These are phyloP conservation scores for Drosophila anomelani DNA, from an alignment of 2,888 invertebrate species.

Conservation along the genomic window DNA sequence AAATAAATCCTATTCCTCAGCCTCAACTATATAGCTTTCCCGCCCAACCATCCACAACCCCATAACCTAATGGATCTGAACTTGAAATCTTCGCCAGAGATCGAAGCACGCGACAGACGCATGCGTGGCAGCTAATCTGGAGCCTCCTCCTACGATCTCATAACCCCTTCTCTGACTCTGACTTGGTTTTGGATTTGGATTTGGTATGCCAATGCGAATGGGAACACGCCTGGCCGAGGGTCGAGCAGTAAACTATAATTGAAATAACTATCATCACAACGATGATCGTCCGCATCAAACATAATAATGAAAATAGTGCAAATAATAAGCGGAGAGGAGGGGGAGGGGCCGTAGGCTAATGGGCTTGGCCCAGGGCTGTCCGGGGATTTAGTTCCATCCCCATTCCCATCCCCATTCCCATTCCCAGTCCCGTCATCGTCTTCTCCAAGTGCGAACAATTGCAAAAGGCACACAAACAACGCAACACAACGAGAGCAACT, in stretches of 20 bases:
- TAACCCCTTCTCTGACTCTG: conserved; percentile 26
- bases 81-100: conserved; percentile 15
- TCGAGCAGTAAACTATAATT: conserved; percentile 40
- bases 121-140: conserved; percentile 20
- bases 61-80: conserved; percentile 19
- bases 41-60: not conserved
- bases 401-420: conserved; percentile 1
- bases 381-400: conserved; percentile 17
- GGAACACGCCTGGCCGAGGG: conserved; percentile 38
- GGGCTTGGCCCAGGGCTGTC: conserved; percentile 29
- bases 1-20: not conserved
- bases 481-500: conserved; percentile 51
- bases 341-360: conserved; percentile 11
- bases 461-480: conserved; percentile 29
- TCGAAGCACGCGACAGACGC: conserved; percentile 31
- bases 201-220: not conserved
- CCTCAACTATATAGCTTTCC: not conserved
- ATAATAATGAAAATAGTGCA: conserved; percentile 55
- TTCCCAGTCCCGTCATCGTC: conserved; percentile 3
- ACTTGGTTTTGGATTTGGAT: not conserved
- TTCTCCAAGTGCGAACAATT: conserved; percentile 60
- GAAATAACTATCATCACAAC: conserved; percentile 42
- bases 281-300: conserved; percentile 36
- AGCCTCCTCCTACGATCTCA: conserved; percentile 18
- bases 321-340: conserved; percentile 31